phyloP scores from a whole-genome alignment of 2,113 vertebrate genomes.

The Engystomops pustulosus region DNA sequence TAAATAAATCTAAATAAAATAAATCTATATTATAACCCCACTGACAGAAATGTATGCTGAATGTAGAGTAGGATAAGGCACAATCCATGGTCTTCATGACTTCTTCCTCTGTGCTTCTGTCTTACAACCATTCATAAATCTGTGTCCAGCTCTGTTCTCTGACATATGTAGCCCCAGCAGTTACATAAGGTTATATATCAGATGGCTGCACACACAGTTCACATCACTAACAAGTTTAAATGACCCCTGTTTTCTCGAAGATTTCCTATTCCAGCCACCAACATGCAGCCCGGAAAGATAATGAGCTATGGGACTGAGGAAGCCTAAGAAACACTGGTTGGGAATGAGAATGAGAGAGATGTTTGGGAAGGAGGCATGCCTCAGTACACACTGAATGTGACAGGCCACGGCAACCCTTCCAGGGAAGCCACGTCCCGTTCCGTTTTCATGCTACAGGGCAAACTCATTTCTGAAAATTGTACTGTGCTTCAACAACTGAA shows the following conservation, averaged over 20 bases:
- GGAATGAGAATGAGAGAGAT: conserved; percentile 37
- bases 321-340: conserved; percentile 24
- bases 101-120: not conserved
- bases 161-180: not conserved
- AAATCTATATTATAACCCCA: not conserved
- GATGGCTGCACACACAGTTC: conserved; percentile 10
- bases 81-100: no score
- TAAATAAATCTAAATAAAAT: not conserved
- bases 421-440: conserved; percentile 28
- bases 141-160: not conserved
- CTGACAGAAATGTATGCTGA: not conserved
- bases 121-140: not conserved
- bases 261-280: conserved; percentile 31
- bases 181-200: not conserved
- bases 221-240: not conserved
- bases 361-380: conserved; percentile 31
- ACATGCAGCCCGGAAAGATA: conserved; percentile 20
- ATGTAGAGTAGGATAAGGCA: not conserved
- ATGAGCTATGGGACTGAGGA: conserved; percentile 33
- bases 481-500: conserved; percentile 39
- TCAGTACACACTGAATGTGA: conserved; percentile 40
- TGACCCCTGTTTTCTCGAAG: conserved; percentile 19
- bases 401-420: conserved; percentile 41
- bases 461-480: conserved; percentile 46
- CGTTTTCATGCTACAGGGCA: conserved; percentile 40